Evolutionary conservation across 2,113 vertebrate species (phyloP).

Genomic region (Sterna hirundo): DNA sequence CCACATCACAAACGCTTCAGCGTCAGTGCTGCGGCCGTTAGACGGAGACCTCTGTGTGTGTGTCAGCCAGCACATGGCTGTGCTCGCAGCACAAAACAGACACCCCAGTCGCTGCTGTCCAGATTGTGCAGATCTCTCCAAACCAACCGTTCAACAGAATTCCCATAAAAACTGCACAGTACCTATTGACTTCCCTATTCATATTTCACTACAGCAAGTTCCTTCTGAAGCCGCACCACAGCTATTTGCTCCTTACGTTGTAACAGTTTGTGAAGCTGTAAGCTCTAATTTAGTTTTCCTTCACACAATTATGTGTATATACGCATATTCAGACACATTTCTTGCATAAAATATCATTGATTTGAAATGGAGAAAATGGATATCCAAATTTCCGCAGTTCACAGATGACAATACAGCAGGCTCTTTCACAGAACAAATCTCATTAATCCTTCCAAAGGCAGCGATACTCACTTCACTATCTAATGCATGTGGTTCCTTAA

Average conservation of each 20-base stretch:
- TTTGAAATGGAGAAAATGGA: background rate
- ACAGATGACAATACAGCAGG: background rate
- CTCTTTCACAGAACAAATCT: background rate
- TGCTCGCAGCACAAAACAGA: background rate
- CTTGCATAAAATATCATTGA: background rate
- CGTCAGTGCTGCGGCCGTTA: fast-evolving
- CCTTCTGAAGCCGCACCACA: background rate
- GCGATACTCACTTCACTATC: fast-evolving
- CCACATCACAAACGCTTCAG: fast-evolving
- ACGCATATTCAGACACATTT: background rate
- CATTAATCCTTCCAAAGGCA: background rate
- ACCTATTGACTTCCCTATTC: background rate
- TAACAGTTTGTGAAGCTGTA: background rate
- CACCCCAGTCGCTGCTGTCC: background rate
- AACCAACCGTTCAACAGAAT: background rate
- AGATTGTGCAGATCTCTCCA: background rate
- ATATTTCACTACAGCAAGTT: background rate
- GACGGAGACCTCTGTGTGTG: background rate
- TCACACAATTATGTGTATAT: background rate
- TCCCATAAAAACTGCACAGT: background rate
- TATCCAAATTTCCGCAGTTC: background rate
- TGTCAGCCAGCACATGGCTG: background rate
- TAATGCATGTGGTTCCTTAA: background rate
- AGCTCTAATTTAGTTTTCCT: background rate
- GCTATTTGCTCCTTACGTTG: background rate